phyloP scores from a whole-genome alignment of 1,140 invertebrate genomes.

The Macrocentrus cingulum region DNA sequence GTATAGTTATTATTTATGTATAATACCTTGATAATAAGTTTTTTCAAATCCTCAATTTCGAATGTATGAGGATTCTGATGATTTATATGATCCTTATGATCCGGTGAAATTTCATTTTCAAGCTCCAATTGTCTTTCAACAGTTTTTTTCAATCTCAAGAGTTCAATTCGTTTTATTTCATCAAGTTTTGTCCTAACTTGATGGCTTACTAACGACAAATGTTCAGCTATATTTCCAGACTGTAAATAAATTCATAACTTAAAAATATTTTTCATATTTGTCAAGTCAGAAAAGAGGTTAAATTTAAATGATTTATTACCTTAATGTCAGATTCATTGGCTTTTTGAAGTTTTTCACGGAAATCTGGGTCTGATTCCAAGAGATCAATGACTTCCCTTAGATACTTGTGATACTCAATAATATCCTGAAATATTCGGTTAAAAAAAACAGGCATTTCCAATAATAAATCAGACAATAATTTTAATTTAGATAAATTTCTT shows the following conservation, averaged over 20 bases:
- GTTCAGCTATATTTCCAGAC: constrained; percentile 85
- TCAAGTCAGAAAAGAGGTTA: not conserved
- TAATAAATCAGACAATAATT: constrained; percentile 18
- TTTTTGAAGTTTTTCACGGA: constrained; percentile 78
- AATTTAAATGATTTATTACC: constrained; percentile 55
- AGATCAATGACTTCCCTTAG: constrained; percentile 82
- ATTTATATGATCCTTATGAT: constrained; percentile 76
- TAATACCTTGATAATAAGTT: constrained; percentile 79
- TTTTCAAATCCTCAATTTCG: constrained; percentile 92
- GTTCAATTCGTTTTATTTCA: constrained; percentile 89
- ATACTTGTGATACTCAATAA: constrained; percentile 81
- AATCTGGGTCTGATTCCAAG: constrained; percentile 81
- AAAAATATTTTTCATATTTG: constrained; percentile 1
- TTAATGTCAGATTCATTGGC: constrained; percentile 78
- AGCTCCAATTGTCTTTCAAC: constrained; percentile 71
- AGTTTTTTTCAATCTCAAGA: constrained; percentile 77
- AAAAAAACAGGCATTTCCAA: constrained; percentile 11
- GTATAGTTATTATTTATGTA: not conserved
- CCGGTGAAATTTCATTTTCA: constrained; percentile 62
- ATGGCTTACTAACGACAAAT: constrained; percentile 88
- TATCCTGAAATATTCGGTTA: constrained; percentile 37
- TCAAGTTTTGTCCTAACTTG: constrained; percentile 85
- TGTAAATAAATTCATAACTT: constrained; percentile 26
- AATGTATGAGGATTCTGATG: constrained; percentile 90
- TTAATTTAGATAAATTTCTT: constrained; percentile 7